These are phyloP conservation scores for Pecten maximus DNA, from an alignment of 2,888 invertebrate genomes.

Conservation along the genomic window DNA sequence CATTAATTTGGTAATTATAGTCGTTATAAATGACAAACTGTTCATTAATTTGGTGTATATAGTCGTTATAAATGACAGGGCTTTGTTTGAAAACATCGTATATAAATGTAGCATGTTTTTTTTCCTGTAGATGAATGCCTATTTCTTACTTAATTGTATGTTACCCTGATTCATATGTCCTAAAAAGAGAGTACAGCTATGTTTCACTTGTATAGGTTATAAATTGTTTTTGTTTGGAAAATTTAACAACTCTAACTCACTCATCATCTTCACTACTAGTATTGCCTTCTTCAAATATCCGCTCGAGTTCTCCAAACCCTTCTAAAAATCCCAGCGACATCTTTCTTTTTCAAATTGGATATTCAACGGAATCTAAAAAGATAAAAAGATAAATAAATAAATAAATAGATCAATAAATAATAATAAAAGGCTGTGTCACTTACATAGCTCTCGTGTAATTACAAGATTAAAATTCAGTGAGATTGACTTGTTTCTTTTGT, in stretches of 20 bases:
- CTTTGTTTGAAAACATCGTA: background rate
- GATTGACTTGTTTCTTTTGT: no score
- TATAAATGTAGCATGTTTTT: background rate
- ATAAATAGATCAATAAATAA: background rate
- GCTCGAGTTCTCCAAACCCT: background rate
- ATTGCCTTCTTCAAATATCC: background rate
- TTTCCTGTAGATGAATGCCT: no score
- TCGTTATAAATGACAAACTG: no score
- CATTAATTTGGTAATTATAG: no score
- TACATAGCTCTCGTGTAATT: no score
- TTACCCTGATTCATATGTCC: no score
- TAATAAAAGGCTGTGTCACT: no score
- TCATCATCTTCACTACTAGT: background rate
- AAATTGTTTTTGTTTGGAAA: no score
- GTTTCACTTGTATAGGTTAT: background rate
- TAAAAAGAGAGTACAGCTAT: background rate
- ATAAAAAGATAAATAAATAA: background rate
- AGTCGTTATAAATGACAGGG: no score
- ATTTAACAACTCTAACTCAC: background rate
- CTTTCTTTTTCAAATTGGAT: background rate
- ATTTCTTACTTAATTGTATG: no score
- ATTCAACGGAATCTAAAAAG: background rate
- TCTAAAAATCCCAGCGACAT: background rate
- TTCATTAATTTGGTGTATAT: no score
- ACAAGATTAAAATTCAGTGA: no score